Evolutionary conservation across 2,888 invertebrate genomes (phyloP).

Genomic region (Calameuta pallipes): DNA sequence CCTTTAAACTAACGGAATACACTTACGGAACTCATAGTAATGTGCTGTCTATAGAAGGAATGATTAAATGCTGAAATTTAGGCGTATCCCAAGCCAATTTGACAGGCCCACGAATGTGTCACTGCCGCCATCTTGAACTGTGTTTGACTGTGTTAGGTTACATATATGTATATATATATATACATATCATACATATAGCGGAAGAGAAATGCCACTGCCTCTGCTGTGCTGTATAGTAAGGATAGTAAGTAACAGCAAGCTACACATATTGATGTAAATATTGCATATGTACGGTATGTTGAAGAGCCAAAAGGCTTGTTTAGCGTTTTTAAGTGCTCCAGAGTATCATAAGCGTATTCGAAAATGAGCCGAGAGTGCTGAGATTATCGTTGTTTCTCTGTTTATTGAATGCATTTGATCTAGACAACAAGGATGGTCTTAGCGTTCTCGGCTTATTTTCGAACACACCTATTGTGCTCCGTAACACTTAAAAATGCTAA

Average conservation of each 20-base stretch:
- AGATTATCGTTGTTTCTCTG: not conserved
- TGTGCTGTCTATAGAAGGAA: slow-evolving; percentile 18
- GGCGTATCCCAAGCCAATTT: slow-evolving; percentile 54
- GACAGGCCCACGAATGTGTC: slow-evolving; percentile 45
- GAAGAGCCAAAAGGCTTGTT: slow-evolving; percentile 15
- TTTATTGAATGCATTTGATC: not conserved
- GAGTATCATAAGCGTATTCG: slow-evolving; percentile 19
- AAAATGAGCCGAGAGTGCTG: slow-evolving; percentile 14
- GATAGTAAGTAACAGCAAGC: slow-evolving; percentile 17
- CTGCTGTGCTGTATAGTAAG: not conserved
- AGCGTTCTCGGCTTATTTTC: too few relatives aligned
- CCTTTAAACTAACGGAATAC: slow-evolving; percentile 9
- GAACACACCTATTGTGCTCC: too few relatives aligned
- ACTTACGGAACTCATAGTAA: slow-evolving; percentile 35
- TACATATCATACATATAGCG: not conserved
- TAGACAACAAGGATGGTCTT: not conserved
- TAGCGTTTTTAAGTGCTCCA: not conserved
- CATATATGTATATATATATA: not conserved
- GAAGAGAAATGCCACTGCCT: not conserved
- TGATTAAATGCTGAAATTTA: slow-evolving; percentile 36
- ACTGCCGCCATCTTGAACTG: slow-evolving; percentile 52
- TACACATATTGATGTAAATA: slow-evolving; percentile 21
- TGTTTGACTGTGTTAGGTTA: not conserved
- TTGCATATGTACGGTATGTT: slow-evolving; percentile 13
- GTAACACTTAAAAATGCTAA: too few relatives aligned